phyloP scores from a whole-genome alignment of 1,140 invertebrate genomes.

The Cotesia glomerata region DNA sequence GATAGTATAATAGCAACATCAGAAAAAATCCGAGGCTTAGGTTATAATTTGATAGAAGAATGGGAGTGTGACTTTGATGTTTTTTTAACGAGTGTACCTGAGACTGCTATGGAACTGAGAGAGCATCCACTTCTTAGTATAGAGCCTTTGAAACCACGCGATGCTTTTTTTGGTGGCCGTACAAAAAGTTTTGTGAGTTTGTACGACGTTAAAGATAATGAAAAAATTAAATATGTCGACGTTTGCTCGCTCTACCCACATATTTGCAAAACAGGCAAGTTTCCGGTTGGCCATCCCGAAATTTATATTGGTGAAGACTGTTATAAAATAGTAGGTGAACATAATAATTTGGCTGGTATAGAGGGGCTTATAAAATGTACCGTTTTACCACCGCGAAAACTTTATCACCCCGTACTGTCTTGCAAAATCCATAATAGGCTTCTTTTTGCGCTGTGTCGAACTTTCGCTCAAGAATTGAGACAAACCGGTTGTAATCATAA shows the following conservation, averaged over 20 bases:
- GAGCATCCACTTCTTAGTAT: not conserved
- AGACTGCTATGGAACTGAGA: not conserved
- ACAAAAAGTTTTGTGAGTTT: slow-evolving; percentile 45
- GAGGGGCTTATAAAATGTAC: slow-evolving; percentile 38
- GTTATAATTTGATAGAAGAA: slow-evolving; percentile 20
- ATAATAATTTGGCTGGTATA: slow-evolving; percentile 14
- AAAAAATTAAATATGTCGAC: slow-evolving; percentile 53
- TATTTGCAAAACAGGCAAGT: slow-evolving; percentile 44
- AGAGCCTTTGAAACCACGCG: slow-evolving; percentile 30
- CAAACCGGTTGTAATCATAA: slow-evolving; percentile 39
- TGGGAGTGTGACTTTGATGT: slow-evolving; percentile 27
- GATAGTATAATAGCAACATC: not conserved
- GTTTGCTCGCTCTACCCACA: slow-evolving; percentile 52
- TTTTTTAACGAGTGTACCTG: no score
- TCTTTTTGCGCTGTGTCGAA: slow-evolving; percentile 35
- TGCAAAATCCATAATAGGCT: slow-evolving; percentile 22
- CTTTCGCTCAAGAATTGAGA: slow-evolving; percentile 26
- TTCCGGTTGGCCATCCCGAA: slow-evolving; percentile 46
- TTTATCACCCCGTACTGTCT: slow-evolving; percentile 37
- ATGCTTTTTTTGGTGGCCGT: slow-evolving; percentile 49
- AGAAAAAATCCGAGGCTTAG: not conserved
- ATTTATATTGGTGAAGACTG: slow-evolving; percentile 40
- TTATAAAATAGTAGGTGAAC: slow-evolving; percentile 20
- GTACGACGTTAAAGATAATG: slow-evolving; percentile 37
- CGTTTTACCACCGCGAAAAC: slow-evolving; percentile 34